Base-by-base conservation (phyloP, 92 coral and sea anemone genomes). In the Palythoa heliodiscus region DNA sequence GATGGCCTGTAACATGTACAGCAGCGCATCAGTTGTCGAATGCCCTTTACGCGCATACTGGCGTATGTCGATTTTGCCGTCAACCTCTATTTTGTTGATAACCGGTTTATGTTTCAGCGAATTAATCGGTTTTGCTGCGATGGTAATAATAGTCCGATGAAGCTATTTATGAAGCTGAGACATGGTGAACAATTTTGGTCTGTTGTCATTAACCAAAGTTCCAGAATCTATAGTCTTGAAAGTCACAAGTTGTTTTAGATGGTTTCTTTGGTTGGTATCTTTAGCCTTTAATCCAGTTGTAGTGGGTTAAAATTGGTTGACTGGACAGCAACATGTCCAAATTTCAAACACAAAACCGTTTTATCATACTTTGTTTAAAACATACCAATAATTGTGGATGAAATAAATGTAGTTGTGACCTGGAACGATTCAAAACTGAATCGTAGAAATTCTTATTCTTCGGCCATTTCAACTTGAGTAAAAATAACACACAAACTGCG, bases 121-220 rank as follows among this genome's bases (percentile, higher is more conserved):
- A 52, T 35, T 85, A 22, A 47, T 72, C 50, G 89, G 92, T 63
- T 85, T 79, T 25, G 92, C 89, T 11, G 86, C 17, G 69, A 89
- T 82, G 13, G 92, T 80, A 48, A n/a, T 71, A 73, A 68, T 89
- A 87, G 64, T 89, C 92, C 16, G 89, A 86, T 10, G 84, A n/a
- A 9, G 70, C 92, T 0, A 89, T 82, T 60, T 82, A 22, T 87
- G 82, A 16, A 89, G 78, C 60, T 71, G 89, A 48, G 75, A 50
- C 22, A 86, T 2, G 8, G 53, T 22, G 66, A 89, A 89, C 52
- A 86, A 35, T 20, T 86, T 86, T 17, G 89, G 87, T 67, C 70
- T 86, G 43, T 86, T 89, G 17, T 79, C 24, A 89, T 38, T 19
- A 80, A 71, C 77, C 87, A 89, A 73, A 3, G 43, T 86, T 55